Percentiles rank a stretch among this genome's conserved stretches.
Evolutionary conservation across 1,140 invertebrate genomes (phyloP).

Genomic region (Bombus confusus): DNA sequence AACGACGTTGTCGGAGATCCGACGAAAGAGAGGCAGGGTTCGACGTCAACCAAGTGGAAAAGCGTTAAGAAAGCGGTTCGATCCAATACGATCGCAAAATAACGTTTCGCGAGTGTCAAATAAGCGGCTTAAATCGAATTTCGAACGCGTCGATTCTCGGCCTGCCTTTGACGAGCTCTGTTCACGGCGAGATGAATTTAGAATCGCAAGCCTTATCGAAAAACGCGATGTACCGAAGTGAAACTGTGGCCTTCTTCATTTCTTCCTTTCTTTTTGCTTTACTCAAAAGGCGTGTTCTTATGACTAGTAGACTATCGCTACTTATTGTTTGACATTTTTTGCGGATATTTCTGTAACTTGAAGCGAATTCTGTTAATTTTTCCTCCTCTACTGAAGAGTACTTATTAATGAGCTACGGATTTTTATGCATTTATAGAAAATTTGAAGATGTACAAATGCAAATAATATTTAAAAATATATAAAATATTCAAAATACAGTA

Average conservation of each 20-base stretch:
- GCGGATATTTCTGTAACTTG: no score
- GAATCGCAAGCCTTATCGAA: neutral
- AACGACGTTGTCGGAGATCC: neutral
- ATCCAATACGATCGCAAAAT: slow-evolving; percentile 36
- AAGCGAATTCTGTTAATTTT: neutral
- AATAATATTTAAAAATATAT: no score
- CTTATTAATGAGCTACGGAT: no score
- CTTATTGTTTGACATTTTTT: neutral
- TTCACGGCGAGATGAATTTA: slow-evolving; percentile 1
- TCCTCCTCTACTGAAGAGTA: neutral
- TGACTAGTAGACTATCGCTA: neutral
- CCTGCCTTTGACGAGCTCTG: neutral
- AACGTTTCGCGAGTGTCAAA: slow-evolving; percentile 45
- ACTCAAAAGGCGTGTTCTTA: neutral
- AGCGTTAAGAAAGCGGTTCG: slow-evolving; percentile 10
- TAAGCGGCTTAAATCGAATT: slow-evolving; percentile 45
- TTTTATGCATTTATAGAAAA: no score
- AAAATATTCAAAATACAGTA: no score
- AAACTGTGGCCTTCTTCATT: neutral
- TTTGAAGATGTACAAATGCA: no score
- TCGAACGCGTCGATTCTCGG: neutral
- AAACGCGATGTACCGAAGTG: neutral
- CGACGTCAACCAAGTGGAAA: slow-evolving; percentile 7
- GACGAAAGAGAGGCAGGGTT: neutral
- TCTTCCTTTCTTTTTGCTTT: no score